Percentiles rank a stretch among this genome's conserved stretches.
Conservation (phyloP, 2,113 vertebrate species). For the Todiramphus chloris region DNA sequence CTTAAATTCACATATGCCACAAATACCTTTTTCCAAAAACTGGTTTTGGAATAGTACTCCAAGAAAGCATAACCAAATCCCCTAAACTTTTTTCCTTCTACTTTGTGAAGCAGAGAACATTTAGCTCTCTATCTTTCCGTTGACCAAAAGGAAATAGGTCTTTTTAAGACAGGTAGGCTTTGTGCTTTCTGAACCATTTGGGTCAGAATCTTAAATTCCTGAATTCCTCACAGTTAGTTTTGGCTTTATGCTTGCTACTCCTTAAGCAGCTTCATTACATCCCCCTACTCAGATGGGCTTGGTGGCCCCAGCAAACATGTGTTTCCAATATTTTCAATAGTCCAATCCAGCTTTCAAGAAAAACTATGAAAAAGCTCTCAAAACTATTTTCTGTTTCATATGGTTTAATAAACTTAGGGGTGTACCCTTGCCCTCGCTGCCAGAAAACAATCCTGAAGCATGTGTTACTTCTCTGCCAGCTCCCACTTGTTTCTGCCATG, state of each 20-base stretch:
- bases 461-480: not conserved
- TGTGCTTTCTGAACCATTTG: not conserved
- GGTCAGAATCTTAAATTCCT: not conserved
- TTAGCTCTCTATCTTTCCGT: not conserved
- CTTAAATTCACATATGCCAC: not conserved
- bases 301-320: constrained; percentile 9
- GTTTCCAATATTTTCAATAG: constrained; percentile 49
- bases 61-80: not conserved
- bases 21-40: not conserved
- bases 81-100: not conserved
- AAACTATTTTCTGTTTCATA: not conserved
- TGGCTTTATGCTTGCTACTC: not conserved
- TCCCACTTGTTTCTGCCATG: accelerated
- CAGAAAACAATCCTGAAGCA: not conserved
- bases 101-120: not conserved
- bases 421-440: not conserved
- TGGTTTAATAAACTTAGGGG: not conserved
- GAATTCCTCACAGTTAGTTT: constrained; percentile 16
- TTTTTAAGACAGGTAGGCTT: not conserved
- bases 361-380: not conserved
- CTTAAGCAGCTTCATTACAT: constrained; percentile 20
- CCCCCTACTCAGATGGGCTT: not conserved
- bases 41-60: not conserved
- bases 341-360: constrained; percentile 2
- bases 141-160: not conserved